Conservation (phyloP, 1,140 invertebrate species). For the Trichomalopsis sarcophagae region DNA sequence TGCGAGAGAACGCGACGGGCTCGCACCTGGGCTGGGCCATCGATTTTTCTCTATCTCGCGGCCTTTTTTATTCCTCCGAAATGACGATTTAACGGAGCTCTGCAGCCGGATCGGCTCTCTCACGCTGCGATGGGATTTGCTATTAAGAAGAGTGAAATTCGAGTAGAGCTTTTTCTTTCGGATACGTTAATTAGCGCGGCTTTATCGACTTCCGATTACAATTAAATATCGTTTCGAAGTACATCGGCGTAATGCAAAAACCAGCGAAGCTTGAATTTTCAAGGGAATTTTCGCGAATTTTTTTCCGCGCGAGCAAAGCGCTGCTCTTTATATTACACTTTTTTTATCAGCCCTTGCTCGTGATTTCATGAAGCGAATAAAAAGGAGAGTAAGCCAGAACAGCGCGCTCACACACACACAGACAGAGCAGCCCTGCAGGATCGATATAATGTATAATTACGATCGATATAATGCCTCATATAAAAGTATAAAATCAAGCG, state of each 20-base stretch:
- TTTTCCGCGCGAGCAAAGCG: no score
- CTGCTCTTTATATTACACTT: no score
- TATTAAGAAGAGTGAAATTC: neutral
- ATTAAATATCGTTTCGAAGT: no score
- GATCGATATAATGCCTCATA: neutral
- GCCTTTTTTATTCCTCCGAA: neutral
- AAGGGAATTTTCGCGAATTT: no score
- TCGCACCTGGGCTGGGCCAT: neutral
- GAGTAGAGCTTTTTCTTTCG: no score
- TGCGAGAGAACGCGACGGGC: neutral
- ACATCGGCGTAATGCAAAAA: no score
- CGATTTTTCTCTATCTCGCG: neutral
- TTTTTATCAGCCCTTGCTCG: no score
- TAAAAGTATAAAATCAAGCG: neutral
- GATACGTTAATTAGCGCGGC: no score
- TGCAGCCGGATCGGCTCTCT: neutral
- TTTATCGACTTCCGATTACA: no score
- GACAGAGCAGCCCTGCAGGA: no score
- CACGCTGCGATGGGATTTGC: neutral
- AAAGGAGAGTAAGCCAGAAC: neutral
- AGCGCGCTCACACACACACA: no score
- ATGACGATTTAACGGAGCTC: conserved; percentile 19
- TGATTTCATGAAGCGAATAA: neutral
- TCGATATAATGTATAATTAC: neutral
- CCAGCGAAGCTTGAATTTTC: no score